Evolutionary conservation across 1,140 invertebrate species (phyloP).

Genomic region (Mesaphorura yosii): DNA sequence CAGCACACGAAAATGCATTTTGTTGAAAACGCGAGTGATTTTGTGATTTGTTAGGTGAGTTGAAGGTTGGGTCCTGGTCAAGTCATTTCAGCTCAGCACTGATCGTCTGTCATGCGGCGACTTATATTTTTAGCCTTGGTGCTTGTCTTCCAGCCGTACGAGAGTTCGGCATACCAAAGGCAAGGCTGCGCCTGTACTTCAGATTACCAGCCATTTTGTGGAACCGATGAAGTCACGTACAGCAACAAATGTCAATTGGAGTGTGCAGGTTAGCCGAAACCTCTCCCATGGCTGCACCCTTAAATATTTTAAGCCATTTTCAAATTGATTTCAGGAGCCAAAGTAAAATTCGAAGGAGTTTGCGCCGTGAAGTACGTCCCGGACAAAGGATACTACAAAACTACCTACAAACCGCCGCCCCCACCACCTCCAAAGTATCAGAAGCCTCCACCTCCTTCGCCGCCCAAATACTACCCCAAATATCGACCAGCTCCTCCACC

Average conservation of each 20-base stretch:
- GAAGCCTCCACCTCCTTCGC: not conserved
- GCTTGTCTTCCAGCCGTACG: not conserved
- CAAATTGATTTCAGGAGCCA: not conserved
- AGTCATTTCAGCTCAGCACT: not conserved
- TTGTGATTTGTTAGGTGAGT: not conserved
- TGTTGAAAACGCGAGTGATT: too few species aligned
- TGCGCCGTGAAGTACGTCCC: conserved; percentile 2
- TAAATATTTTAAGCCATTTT: not conserved
- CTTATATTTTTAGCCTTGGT: not conserved
- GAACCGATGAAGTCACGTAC: conserved; percentile 6
- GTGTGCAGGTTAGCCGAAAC: not conserved
- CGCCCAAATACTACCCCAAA: not conserved
- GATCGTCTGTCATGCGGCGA: not conserved
- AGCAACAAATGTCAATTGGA: conserved; percentile 4
- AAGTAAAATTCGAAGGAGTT: conserved; percentile 10
- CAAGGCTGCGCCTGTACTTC: not conserved
- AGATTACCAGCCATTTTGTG: conserved; percentile 1
- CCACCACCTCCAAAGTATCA: not conserved
- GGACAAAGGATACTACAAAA: not conserved
- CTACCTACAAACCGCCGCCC: not conserved
- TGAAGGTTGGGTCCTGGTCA: not conserved
- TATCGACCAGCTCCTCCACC: not conserved
- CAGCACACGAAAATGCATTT: too few species aligned
- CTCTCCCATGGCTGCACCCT: not conserved
- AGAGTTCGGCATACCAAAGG: not conserved